phyloP scores from a whole-genome alignment of 2,797 vertebrate species.

The Gouania willdenowi region DNA sequence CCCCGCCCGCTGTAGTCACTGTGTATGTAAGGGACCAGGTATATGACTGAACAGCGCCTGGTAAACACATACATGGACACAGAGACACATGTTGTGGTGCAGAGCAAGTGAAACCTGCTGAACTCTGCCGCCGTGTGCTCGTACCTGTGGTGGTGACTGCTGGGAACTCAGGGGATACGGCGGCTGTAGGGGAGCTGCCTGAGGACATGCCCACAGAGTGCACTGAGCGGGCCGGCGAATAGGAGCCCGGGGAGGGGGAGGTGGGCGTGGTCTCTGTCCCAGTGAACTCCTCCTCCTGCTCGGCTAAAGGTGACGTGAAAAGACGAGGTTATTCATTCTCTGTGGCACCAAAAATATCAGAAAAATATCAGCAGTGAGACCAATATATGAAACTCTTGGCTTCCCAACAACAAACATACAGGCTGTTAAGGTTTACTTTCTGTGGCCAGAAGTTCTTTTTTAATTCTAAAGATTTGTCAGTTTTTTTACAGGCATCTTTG shows the following conservation, averaged over 20 bases:
- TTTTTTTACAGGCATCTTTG: too few species aligned
- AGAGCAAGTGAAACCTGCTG: constrained; percentile 22
- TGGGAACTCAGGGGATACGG: constrained; percentile 87
- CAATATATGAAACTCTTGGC: too few species aligned
- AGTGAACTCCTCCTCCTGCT: constrained; percentile 82
- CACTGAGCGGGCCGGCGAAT: constrained; percentile 89
- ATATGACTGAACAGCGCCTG: constrained; percentile 98
- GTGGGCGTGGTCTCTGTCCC: constrained; percentile 82
- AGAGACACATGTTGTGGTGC: constrained; percentile 61
- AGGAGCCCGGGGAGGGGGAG: constrained; percentile 84
- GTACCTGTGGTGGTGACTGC: constrained; percentile 84
- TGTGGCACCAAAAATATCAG: too few species aligned
- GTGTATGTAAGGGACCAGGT: constrained; percentile 99
- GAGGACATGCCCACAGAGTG: constrained; percentile 83
- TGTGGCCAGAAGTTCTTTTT: too few species aligned
- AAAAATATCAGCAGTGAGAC: too few species aligned
- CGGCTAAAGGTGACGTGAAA: constrained; percentile 62
- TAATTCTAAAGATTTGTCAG: too few species aligned
- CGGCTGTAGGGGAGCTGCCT: constrained; percentile 81
- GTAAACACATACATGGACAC: constrained; percentile 73
- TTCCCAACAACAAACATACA: too few species aligned
- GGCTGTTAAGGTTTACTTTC: too few species aligned
- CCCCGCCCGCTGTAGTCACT: constrained; percentile 92
- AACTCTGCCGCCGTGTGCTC: constrained; percentile 1
- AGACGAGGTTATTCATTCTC: too few species aligned